Evolutionary conservation across 2,888 invertebrate species (phyloP), one percentile per base, ranked within the genome.

Genomic region (Dynastes maya): DNA sequence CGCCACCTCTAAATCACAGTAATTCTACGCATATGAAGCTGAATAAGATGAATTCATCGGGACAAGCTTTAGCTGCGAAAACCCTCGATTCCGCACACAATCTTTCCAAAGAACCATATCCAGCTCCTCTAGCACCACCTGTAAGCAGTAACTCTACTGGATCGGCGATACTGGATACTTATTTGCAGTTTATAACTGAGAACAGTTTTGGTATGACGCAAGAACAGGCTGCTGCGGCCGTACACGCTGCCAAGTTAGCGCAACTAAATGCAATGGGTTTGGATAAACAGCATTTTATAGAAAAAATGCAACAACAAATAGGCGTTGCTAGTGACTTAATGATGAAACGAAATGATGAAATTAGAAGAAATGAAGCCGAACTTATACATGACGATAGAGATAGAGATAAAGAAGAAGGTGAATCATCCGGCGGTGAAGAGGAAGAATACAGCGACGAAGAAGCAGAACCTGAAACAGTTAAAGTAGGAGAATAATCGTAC

Each of bases 111-210:
- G 93, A 93, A 81, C 94, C 95, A 65, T 93, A 94, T 86, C 93
- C 93, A 53, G 93, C 93, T 11, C 92, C 93, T 0, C 84, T 90
- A 82, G 88, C 87, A 80, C 90, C 87, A 77, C 89, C 87, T 77
- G 16, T 85, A 86, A 16, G 87, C 87, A 27, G 86, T 27, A 88
- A 89, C 84, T 91, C 94, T 80, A 92, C 94, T 74, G 92, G 95
- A 64, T 95, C 95, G 3, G 95, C 96, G 2, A 91, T 97, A 78
- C 89, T 97, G 80, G 96, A 97, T 88, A 96, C 96, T 13, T 97
- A 97, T 87, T 91, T 97, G 80, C 96, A 97, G 88, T 94, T 96
- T 85, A 96, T 97, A 85, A 95, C 95, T 1, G 96, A 96, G 87
- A 96, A 95, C 86, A 93, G 95, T 72, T 92, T 93, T 80, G 92